Percentiles rank a stretch among this genome's conserved stretches.
phyloP scores from a whole-genome alignment of 2,113 vertebrate species.

The Semnornis frantzii region DNA sequence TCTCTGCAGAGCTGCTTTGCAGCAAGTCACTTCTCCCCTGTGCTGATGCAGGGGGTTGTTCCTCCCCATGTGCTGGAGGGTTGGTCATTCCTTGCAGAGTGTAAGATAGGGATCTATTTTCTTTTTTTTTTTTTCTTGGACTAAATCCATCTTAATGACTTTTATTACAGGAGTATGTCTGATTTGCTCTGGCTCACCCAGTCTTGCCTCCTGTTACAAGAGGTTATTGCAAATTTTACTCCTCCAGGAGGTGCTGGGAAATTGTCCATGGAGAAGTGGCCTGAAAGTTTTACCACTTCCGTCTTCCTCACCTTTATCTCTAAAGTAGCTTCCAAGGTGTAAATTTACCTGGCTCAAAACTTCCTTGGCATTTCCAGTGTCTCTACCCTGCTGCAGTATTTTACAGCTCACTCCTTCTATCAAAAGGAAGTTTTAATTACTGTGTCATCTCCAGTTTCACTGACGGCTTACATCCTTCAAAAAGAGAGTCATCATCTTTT shows the following conservation, averaged over 20 bases:
- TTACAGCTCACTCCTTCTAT: background rate
- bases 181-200: background rate
- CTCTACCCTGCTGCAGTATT: background rate
- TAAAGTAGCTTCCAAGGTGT: background rate
- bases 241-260: background rate
- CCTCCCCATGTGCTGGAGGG: too few species aligned
- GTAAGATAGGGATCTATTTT: background rate
- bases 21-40: too few species aligned
- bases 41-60: too few species aligned
- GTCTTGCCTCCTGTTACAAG: background rate
- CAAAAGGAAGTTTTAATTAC: background rate
- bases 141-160: background rate
- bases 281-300: background rate
- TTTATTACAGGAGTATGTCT: background rate
- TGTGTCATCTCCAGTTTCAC: background rate
- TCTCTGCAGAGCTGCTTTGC: too few species aligned
- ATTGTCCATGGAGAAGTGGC: background rate
- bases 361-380: background rate
- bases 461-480: background rate
- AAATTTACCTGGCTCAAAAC: background rate
- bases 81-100: background rate
- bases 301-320: background rate
- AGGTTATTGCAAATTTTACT: background rate
- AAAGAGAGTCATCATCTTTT: background rate
- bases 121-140: background rate